A percentile compares a stretch with the other conserved stretches of the same genome.
Evolutionary conservation across 1,140 invertebrate species (phyloP).

Genomic region (Babylonia areolata): DNA sequence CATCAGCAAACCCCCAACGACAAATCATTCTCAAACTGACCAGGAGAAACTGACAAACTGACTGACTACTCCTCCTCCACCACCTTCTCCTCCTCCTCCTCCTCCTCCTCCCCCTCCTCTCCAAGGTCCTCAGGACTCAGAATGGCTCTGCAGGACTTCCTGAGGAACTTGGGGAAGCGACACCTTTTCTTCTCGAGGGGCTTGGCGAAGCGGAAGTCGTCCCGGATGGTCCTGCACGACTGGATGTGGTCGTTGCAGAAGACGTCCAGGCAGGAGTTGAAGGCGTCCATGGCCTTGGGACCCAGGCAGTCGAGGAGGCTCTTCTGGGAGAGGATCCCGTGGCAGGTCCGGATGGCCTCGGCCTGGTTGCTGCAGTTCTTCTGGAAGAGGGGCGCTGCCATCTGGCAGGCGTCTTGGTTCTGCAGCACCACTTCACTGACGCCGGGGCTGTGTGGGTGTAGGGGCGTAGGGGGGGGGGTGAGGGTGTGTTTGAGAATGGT

Average conservation of each 20-base stretch:
- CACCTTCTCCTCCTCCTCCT: too few relatives aligned
- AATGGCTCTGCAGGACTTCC: background rate
- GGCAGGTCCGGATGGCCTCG: background rate
- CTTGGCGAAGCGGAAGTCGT: background rate
- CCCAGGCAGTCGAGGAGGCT: background rate
- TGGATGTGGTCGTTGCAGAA: constrained; percentile 6
- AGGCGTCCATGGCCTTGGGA: background rate
- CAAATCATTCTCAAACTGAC: too few relatives aligned
- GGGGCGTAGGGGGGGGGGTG: background rate
- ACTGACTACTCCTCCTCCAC: too few relatives aligned
- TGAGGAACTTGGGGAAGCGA: background rate
- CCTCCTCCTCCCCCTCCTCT: too few relatives aligned
- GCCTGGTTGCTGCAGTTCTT: background rate
- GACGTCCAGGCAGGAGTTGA: background rate
- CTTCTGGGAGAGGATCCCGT: constrained; percentile 4
- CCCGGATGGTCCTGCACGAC: background rate
- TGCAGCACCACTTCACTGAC: background rate
- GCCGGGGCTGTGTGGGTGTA: background rate
- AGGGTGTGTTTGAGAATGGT: background rate
- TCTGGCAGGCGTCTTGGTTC: background rate
- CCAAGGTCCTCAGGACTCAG: too few relatives aligned
- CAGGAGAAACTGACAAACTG: too few relatives aligned
- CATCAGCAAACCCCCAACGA: too few relatives aligned
- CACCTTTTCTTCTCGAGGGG: background rate
- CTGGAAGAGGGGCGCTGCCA: background rate